phyloP scores from a whole-genome alignment of 1,140 invertebrate genomes.

The Andricus grossulariae region DNA sequence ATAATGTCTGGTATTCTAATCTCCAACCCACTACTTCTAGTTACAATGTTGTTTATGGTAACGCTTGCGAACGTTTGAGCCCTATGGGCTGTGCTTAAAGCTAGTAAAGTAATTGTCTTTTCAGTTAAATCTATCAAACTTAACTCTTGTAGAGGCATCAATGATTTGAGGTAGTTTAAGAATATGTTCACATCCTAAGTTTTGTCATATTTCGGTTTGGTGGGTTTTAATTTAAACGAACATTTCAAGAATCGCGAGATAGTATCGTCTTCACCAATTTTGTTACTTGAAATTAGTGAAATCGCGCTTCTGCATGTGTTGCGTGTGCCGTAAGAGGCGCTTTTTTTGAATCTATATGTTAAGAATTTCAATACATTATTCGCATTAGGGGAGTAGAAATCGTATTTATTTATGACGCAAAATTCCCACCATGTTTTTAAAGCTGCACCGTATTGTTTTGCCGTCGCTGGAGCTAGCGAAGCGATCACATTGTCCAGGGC shows the following conservation, averaged over 20 bases:
- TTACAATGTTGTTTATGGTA: not conserved
- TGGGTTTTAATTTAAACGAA: conserved; percentile 42
- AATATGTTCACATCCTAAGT: conserved; percentile 39
- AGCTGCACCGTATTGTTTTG: conserved; percentile 27
- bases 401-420: not conserved
- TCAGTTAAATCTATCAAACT: not conserved
- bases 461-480: conserved; percentile 20
- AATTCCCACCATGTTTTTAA: conserved; percentile 35
- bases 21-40: not conserved
- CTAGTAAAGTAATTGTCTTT: conserved; percentile 31
- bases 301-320: not conserved
- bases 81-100: conserved; percentile 36
- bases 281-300: not conserved
- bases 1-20: conserved; percentile 18
- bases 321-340: not conserved
- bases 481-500: conserved; percentile 18
- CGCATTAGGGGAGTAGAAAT: not conserved
- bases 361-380: conserved; percentile 28
- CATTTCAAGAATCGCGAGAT: conserved; percentile 9
- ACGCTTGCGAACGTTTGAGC: conserved; percentile 34
- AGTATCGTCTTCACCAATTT: not conserved
- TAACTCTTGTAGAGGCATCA: not conserved
- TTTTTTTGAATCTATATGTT: not conserved
- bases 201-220: conserved; percentile 38
- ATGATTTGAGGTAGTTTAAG: not conserved